Evolutionary conservation across 1,140 invertebrate species (phyloP), one percentile per base, ranked within the genome.

Genomic region (Pachyrhynchus sulphureomaculatus): DNA sequence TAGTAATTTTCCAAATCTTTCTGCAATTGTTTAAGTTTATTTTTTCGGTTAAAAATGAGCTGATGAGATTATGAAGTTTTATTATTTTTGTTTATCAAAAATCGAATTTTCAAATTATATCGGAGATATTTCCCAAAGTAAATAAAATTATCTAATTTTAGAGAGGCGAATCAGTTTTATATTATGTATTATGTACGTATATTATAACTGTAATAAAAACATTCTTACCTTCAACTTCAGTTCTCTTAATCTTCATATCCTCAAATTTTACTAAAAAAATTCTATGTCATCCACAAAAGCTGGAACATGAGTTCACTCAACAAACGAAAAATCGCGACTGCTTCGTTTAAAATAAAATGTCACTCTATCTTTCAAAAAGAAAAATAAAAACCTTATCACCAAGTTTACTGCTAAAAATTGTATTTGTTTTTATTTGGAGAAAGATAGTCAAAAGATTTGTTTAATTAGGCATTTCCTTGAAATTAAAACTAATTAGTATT

Each of bases 401-500:
- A 8, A 26, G 9, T 9, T n/a, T 10, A 10, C n/a, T 41, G 13
- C 42, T 23, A 42, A 2, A 37, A 41, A 23, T 54, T 54, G 42
- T 54, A 34, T 54, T 54, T 54, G 17, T 36, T 39, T 54, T 41
- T 54, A 17, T 51, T 52, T 37, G n/a, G 13, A 15, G 24, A 26
- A 2, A 17, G 36, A 37, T 54, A 36, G 41, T 23, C 34, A 51
- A 23, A 20, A 29, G 13, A 10, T 17, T 37, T 52, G 21, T 54
- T 54, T 54, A 54, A 54, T 39, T 54, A 54, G 44, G 23, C 3
- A 29, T 29, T 47, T 47, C 21, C 23, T 47, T 13, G n/a, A 26
- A 47, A 12, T 21, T 18, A n/a, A 4, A 6, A 29, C 18, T 21
- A 47, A 18, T 21, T 47, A 29, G 12, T 12, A 13, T 9, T 12